Conservation (phyloP, 1,140 invertebrate genomes). For the Acromyrmex charruanus region DNA sequence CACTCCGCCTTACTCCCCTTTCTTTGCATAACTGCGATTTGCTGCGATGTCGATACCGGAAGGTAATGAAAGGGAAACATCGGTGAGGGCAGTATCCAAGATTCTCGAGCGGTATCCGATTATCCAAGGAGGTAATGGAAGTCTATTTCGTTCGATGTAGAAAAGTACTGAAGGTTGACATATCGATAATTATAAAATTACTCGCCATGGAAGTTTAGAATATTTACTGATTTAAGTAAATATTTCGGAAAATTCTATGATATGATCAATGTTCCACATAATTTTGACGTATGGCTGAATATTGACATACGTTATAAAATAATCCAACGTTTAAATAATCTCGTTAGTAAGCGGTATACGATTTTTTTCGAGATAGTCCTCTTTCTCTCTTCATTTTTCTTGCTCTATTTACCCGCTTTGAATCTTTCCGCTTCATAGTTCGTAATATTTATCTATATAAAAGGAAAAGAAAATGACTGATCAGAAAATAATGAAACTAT, state of each 20-base stretch:
- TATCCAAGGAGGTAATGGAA: constrained; percentile 2
- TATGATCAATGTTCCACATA: background rate
- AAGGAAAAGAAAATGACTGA: background rate
- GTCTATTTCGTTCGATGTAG: background rate
- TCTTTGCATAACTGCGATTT: constrained; percentile 58
- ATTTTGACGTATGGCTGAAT: constrained; percentile 31
- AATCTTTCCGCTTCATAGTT: background rate
- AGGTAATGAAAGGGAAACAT: constrained; percentile 57
- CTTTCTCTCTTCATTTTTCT: background rate
- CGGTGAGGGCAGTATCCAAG: constrained; percentile 24
- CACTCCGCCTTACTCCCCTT: constrained; percentile 45
- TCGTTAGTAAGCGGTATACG: constrained; percentile 42
- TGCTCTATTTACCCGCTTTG: constrained; percentile 4
- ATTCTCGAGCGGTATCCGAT: constrained; percentile 27
- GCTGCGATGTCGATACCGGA: constrained; percentile 50
- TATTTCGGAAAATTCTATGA: background rate
- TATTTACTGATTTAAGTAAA: background rate
- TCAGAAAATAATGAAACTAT: constrained; percentile 32
- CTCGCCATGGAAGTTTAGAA: background rate
- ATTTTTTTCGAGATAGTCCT: background rate
- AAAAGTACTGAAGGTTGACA: background rate
- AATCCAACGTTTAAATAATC: constrained; percentile 19
- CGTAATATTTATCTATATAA: background rate
- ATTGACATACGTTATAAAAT: constrained; percentile 41
- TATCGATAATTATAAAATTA: background rate